Percentiles rank a stretch among this genome's conserved stretches.
These are phyloP conservation scores for Macroramphosus scolopax DNA, from an alignment of 2,797 vertebrate species.

Conservation along the genomic window DNA sequence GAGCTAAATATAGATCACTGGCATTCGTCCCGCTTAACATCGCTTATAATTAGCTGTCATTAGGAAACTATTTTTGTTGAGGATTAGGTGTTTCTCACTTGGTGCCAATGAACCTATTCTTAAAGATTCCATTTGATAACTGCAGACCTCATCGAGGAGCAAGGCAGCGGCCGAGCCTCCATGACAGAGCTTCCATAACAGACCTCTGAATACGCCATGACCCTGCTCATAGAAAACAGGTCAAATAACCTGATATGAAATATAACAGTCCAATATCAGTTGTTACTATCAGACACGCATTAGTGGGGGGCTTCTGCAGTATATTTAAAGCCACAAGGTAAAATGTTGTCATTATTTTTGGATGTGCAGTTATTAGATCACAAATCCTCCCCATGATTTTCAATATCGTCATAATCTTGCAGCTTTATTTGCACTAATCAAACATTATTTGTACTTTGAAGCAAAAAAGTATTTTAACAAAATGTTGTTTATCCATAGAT, in stretches of 20 bases:
- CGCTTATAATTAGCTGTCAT: constrained; percentile 27
- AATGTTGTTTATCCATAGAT: too few species aligned
- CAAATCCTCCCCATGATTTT: too few species aligned
- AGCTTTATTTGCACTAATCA: too few species aligned
- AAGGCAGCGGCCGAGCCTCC: constrained; percentile 23
- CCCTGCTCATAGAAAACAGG: constrained; percentile 25
- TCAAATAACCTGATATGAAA: constrained; percentile 47
- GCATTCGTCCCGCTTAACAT: constrained; percentile 18
- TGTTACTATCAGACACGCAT: too few species aligned
- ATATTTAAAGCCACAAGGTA: too few species aligned
- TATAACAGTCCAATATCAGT: too few species aligned
- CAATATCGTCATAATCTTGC: too few species aligned
- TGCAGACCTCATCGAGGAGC: constrained; percentile 16
- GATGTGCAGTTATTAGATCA: too few species aligned
- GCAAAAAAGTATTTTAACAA: too few species aligned
- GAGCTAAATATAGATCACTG: constrained; percentile 39
- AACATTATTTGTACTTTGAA: too few species aligned
- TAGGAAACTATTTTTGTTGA: constrained; percentile 4
- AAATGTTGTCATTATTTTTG: too few species aligned
- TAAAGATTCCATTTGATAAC: constrained; percentile 2
- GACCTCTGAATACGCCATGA: constrained; percentile 48
- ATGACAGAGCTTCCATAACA: constrained; percentile 42
- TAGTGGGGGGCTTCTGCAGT: too few species aligned
- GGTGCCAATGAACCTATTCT: neutral
- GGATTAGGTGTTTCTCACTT: neutral